These are phyloP conservation scores for Spheniscus mendiculus DNA, from an alignment of 2,113 vertebrate species.

Conservation along the genomic window DNA sequence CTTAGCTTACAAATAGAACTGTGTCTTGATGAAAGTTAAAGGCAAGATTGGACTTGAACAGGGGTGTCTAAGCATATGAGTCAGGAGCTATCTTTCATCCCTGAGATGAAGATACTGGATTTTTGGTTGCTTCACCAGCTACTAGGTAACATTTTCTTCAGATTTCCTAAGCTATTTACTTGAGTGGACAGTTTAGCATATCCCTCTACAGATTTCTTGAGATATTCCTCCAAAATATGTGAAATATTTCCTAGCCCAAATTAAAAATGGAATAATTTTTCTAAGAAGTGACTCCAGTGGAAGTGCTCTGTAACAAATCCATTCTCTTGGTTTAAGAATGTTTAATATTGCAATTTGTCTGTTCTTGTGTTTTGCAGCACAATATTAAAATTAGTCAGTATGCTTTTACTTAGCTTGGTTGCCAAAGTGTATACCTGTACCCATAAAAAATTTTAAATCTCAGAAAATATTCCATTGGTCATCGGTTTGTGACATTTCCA, in stretches of 20 bases:
- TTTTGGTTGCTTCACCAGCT: not conserved
- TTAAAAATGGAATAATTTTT: not conserved
- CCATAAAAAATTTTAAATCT: not conserved
- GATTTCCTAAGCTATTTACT: not conserved
- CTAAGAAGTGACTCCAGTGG: not conserved
- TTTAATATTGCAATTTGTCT: not conserved
- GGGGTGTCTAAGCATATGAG: not conserved
- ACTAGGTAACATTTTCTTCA: not conserved
- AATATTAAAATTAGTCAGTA: not conserved
- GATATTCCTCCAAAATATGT: not conserved
- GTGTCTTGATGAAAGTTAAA: not conserved
- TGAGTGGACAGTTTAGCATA: not conserved
- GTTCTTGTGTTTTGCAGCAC: not conserved
- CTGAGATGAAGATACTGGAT: not conserved
- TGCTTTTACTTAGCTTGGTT: not conserved
- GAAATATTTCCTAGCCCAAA: not conserved
- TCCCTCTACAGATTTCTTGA: not conserved
- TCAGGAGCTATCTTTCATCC: not conserved
- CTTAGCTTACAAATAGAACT: not conserved
- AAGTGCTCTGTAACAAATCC: not conserved
- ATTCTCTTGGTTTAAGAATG: not conserved
- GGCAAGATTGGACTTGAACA: not conserved
- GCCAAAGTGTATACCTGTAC: not conserved
- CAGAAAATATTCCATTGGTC: not conserved
- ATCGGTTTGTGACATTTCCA: not conserved